Evolutionary conservation across 2,797 vertebrate genomes (phyloP).

Genomic region (Syndactyla subalaris): DNA sequence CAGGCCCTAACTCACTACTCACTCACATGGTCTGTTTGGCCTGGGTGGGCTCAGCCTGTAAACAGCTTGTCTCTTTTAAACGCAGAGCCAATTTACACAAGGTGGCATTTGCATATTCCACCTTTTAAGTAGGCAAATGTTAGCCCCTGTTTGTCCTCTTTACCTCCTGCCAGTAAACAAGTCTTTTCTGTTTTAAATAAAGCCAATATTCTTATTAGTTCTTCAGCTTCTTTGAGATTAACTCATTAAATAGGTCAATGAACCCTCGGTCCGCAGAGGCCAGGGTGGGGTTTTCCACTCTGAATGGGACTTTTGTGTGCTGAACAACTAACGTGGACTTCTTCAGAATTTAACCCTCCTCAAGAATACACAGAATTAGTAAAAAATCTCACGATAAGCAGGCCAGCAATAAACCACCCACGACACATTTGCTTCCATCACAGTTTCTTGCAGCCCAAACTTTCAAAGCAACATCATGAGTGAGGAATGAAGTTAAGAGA

Average conservation of each 20-base stretch:
- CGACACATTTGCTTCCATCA: background rate
- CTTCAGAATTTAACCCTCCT: background rate
- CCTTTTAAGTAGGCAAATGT: background rate
- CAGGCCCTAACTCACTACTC: background rate
- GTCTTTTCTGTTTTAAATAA: background rate
- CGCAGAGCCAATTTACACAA: constrained; percentile 2
- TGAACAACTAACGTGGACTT: background rate
- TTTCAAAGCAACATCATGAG: background rate
- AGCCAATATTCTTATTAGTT: constrained; percentile 36
- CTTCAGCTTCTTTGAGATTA: constrained; percentile 46
- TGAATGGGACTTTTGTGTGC: constrained; percentile 29
- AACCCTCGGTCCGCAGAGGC: background rate
- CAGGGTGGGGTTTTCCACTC: background rate
- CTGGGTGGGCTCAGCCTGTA: background rate
- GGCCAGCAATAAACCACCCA: background rate
- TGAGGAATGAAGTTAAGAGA: background rate
- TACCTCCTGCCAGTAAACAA: constrained; percentile 41
- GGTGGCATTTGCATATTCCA: background rate
- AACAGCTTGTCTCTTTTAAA: background rate
- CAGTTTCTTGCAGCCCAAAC: background rate
- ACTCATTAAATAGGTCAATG: constrained; percentile 52
- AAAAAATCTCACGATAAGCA: background rate
- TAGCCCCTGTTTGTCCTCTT: background rate
- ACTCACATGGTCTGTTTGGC: background rate
- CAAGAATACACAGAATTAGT: background rate